Evolutionary conservation across 1,140 invertebrate genomes (phyloP).

Genomic region (Zaprionus vittiger): DNA sequence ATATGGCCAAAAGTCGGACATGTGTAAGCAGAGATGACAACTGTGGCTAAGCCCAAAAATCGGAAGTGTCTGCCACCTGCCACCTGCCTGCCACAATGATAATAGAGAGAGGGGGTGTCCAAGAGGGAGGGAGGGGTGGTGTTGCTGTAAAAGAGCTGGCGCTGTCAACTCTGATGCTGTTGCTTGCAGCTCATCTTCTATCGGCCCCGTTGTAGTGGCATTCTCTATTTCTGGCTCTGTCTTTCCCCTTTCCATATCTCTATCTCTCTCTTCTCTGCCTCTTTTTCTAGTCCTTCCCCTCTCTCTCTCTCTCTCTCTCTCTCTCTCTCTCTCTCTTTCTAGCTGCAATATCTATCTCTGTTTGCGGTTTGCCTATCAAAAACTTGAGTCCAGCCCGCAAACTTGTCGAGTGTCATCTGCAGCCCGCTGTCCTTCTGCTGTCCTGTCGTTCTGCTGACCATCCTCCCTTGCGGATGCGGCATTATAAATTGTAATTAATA

Average conservation of each 20-base stretch:
- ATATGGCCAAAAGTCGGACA: conserved; percentile 17
- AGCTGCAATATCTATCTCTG: neutral
- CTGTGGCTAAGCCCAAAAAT: conserved; percentile 18
- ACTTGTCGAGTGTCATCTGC: conserved; percentile 44
- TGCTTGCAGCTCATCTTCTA: conserved; percentile 38
- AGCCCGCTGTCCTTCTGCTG: conserved; percentile 14
- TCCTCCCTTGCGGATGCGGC: conserved; percentile 45
- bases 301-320: neutral
- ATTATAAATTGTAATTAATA: conserved; percentile 79
- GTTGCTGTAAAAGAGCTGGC: neutral
- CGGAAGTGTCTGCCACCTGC: conserved; percentile 26
- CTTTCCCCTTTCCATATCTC: too few species aligned
- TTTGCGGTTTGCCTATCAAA: conserved; percentile 32
- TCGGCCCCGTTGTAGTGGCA: conserved; percentile 15
- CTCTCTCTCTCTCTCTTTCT: neutral
- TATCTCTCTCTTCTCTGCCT: too few species aligned
- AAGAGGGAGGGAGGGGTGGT: neutral
- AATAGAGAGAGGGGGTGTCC: neutral
- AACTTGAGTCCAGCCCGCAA: conserved; percentile 33
- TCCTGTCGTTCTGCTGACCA: conserved; percentile 12
- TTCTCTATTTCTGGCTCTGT: too few species aligned
- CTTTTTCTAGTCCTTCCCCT: neutral
- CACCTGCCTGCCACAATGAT: neutral
- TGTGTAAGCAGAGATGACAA: conserved; percentile 30
- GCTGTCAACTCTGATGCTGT: conserved; percentile 8